A percentile compares a stretch with the other conserved stretches of the same genome.
phyloP scores from a whole-genome alignment of 2,113 vertebrate genomes.

The Zeus faber region DNA sequence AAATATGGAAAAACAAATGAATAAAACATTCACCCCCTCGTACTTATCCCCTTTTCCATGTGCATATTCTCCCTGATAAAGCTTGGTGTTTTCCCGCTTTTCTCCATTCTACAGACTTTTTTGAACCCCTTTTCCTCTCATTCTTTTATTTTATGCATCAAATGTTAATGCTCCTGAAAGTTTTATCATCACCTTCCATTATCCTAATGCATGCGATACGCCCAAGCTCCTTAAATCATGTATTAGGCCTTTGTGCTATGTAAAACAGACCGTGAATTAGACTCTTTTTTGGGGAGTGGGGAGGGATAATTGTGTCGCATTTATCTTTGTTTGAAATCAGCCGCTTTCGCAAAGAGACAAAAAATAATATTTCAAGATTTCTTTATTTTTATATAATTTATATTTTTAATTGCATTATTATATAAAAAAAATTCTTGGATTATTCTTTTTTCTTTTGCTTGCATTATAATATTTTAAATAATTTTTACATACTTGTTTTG shows the following conservation, averaged over 20 bases:
- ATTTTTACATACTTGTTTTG: too few species aligned
- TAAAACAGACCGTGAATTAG: slow-evolving; percentile 61
- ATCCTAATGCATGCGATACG: slow-evolving; percentile 69
- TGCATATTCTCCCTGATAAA: slow-evolving; percentile 42
- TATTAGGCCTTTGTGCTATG: slow-evolving; percentile 71
- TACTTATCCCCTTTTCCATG: slow-evolving; percentile 48
- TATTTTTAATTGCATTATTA: too few species aligned
- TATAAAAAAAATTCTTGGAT: too few species aligned
- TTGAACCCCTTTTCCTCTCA: slow-evolving; percentile 47
- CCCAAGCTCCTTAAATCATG: slow-evolving; percentile 73
- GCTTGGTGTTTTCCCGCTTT: too few species aligned
- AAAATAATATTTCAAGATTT: too few species aligned
- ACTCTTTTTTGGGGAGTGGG: slow-evolving; percentile 39
- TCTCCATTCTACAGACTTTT: slow-evolving; percentile 42
- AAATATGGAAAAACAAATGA: too few species aligned
- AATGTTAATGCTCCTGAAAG: slow-evolving; percentile 76
- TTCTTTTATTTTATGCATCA: slow-evolving; percentile 72
- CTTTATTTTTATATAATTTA: too few species aligned
- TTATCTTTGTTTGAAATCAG: too few species aligned
- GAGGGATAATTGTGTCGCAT: background rate
- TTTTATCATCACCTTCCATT: slow-evolving; percentile 73
- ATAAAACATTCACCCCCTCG: slow-evolving; percentile 55
- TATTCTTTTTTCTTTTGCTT: too few species aligned
- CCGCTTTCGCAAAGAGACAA: too few species aligned
- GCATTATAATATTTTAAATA: too few species aligned